Base-by-base conservation (phyloP, 2,888 invertebrate genomes). In the Lepidochrysops patricia region DNA sequence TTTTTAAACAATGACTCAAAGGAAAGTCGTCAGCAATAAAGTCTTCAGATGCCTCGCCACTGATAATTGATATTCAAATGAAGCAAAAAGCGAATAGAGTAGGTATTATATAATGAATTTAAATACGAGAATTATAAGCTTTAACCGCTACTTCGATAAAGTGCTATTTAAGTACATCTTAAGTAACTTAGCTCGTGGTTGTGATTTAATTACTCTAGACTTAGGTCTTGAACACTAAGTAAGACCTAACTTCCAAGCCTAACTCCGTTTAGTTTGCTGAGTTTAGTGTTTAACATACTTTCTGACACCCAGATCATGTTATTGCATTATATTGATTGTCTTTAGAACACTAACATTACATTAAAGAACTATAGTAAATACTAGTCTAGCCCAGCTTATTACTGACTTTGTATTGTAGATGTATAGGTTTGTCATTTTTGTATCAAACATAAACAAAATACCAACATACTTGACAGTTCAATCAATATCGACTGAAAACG, bases 51-150 rank as follows among this genome's bases (percentile, higher is more conserved):
- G n/a, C n/a, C n/a, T n/a, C n/a, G n/a, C n/a, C n/a, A n/a, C n/a
- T n/a, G n/a, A n/a, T n/a, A n/a, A n/a, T n/a, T n/a, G n/a, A n/a
- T 35, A 13, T 3, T 35, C 5, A 35, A 35, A 35, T 35, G 1
- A 35, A 35, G 4, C 5, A 13, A 13, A 35, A 35, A 34, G 2
- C 6, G 0, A 37, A 15, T 15, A 15, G 5, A 50, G 15, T 15
- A 52, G n/a, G n/a, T n/a, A n/a, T n/a, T n/a, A n/a, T n/a, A n/a
- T 52, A 29, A 52, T 52, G 3, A 52, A 52, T 27, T 52, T 29
- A 29, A 15, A 27, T 13, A 13, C 9, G 7, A 15, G 52, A 50
- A 50, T 50, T n/a, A n/a, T n/a, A 26, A 52, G 29, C 52, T 29
- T 52, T n/a, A 29, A 15, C 52, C 15, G 52, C 52, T 52, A 52